A percentile compares a stretch with the other conserved stretches of the same genome.
These are phyloP conservation scores for Littorina saxatilis DNA, from an alignment of 1,140 invertebrate species.

Conservation along the genomic window DNA sequence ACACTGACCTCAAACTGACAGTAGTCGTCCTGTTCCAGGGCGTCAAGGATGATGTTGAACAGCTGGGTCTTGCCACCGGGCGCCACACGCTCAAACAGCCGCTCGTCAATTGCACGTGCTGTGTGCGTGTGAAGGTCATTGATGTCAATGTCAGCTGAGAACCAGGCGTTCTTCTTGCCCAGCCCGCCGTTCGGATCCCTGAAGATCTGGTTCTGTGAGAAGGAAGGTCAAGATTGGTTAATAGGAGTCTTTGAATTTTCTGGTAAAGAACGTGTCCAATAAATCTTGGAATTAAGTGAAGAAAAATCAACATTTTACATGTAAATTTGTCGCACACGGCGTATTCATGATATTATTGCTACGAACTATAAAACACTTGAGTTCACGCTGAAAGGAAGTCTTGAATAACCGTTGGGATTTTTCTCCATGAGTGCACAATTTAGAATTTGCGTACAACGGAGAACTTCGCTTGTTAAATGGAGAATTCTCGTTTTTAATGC, in stretches of 20 bases:
- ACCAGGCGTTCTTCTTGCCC: slow-evolving; percentile 44
- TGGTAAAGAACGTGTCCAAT: not conserved
- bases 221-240: too few species aligned
- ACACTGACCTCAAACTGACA: slow-evolving; percentile 48
- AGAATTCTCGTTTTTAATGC: too few species aligned
- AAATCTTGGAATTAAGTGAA: too few species aligned
- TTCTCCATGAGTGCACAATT: too few species aligned
- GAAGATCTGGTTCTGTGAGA: slow-evolving; percentile 29
- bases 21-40: slow-evolving; percentile 52
- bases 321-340: not conserved
- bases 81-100: slow-evolving; percentile 45
- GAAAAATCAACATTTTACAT: too few species aligned
- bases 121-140: slow-evolving; percentile 35
- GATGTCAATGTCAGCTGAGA: slow-evolving; percentile 39
- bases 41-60: slow-evolving; percentile 36
- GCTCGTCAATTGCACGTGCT: slow-evolving; percentile 49
- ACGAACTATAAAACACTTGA: too few species aligned
- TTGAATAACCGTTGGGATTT: too few species aligned
- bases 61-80: not conserved
- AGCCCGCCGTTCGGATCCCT: slow-evolving; percentile 35
- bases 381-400: too few species aligned
- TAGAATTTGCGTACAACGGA: too few species aligned
- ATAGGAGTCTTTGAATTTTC: not conserved
- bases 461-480: too few species aligned
- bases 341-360: too few species aligned